Evolutionary conservation across 2,888 invertebrate species (phyloP), one percentile per base, ranked within the genome.

Genomic region (Teleiodes luculella): DNA sequence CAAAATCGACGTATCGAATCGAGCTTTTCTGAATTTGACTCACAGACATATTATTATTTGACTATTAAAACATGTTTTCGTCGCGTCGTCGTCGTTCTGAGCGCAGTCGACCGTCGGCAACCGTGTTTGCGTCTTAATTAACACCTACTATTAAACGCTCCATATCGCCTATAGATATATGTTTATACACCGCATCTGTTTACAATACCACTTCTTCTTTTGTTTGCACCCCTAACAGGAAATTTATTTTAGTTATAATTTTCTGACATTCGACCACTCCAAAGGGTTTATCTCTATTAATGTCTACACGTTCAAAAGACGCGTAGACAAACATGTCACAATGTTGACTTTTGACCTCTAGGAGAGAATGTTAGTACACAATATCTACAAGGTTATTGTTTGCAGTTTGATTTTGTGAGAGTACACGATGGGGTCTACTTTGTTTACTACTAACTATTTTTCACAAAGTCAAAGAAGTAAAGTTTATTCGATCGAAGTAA

Each of bases 191-290:
- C 74, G 71, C 70, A 76, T 78, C 66, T 84, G 84, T 88, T 84
- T 86, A 64, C 72, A 57, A 70, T 77, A 76, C 80, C 68, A 74
- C 78, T 83, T 85, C 78, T 74, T 65, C 69, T 74, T 78, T 76
- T 88, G 88, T 89, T 87, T 86, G 76, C 81, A 70, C 57, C 65
- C 60, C 74, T 77, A 83, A 86, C 88, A 86, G 88, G 88, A 89
- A 86, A 89, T 88, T 87, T 86, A 87, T 87, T 87, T 83, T 74
- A 82, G 81, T 81, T 82, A 83, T 86, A 86, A 86, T 86, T 84
- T 87, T 84, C 79, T 88, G 86, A 84, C 84, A 87, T 86, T 83
- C 70, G 68, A 63, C 70, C 75, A 68, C 71, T 75, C 68, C 66
- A 71, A 79, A 79, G 75, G 74, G 76, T 78, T 78, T 75, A 74